Evolutionary conservation across 2,113 vertebrate genomes (phyloP), one percentile per base, ranked within the genome.

Genomic region (Osmerus mordax): DNA sequence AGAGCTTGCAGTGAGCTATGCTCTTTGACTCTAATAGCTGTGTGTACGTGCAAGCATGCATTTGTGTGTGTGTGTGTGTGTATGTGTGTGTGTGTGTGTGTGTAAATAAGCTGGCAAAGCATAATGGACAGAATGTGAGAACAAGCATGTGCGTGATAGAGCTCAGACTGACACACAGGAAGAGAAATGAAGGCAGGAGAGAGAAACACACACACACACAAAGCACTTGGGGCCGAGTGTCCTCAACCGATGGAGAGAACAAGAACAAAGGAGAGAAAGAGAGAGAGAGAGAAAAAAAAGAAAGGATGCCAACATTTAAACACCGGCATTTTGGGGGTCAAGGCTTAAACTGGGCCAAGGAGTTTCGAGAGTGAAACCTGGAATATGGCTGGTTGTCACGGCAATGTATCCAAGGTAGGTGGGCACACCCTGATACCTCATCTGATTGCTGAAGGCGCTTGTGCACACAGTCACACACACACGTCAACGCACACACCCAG

Each of bases 321-420:
- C 7, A 47, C 41, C 1, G 41, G 32, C 32, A 36, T 36, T 36
- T 36, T 36, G 5, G 32, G 5, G 32, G 32, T 36, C 32, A 7
- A 36, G 41, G 41, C 9, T 82, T 89, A 85, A 59, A 56, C 32
- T 69, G 41, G 41, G 41, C 41, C 41, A 56, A 16, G 14, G 63
- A 60, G 3, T 78, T 87, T 83, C 86, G 70, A 63, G 80, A 77
- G 74, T 90, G 89, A 91, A 85, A 90, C 74, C 90, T 90, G 91
- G 91, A 91, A 90, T 92, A 90, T 92, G 92, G 90, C 90, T 92
- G 90, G 91, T 88, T 92, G 90, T 93, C 91, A 93, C 91, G 91
- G 91, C 92, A 91, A 93, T 91, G 91, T 93, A 92, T 87, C 89
- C 93, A 94, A 94, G 91, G 92, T 91, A 92, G 88, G 88, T 90